Evolutionary conservation across 1,140 invertebrate genomes (phyloP).

Genomic region (Gyrodactylus salaris): DNA sequence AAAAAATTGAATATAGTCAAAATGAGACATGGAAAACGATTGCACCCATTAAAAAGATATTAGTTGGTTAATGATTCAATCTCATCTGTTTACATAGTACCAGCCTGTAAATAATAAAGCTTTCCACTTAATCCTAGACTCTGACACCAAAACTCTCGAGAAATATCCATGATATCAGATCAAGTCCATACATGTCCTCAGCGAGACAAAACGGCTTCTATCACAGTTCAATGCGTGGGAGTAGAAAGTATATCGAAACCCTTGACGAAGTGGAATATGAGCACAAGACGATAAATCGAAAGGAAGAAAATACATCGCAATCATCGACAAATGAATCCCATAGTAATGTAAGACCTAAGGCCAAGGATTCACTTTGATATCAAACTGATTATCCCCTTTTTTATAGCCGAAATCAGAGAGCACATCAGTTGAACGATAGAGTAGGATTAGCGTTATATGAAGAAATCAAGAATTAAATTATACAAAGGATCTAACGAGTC

Average conservation of each 20-base stretch:
- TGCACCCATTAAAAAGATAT: no score
- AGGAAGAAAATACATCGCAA: no score
- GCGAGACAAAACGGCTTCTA: neutral
- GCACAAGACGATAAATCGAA: neutral
- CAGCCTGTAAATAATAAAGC: neutral
- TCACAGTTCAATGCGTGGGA: neutral
- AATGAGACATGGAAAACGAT: no score
- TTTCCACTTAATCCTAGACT: neutral
- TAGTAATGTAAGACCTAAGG: no score
- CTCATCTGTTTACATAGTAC: neutral
- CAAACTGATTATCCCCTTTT: neutral
- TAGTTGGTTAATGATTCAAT: no score
- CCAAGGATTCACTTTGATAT: no score
- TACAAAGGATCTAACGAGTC: no score
- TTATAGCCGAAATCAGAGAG: neutral
- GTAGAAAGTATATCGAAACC: neutral
- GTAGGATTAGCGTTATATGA: no score
- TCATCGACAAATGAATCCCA: no score
- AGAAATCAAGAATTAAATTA: no score
- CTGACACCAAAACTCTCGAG: neutral
- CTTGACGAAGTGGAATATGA: neutral
- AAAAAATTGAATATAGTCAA: no score
- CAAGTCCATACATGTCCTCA: neutral
- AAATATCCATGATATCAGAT: neutral
- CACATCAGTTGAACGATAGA: neutral